Evolutionary conservation across 2,797 vertebrate genomes (phyloP).

Genomic region (Amphiprion clarkii): DNA sequence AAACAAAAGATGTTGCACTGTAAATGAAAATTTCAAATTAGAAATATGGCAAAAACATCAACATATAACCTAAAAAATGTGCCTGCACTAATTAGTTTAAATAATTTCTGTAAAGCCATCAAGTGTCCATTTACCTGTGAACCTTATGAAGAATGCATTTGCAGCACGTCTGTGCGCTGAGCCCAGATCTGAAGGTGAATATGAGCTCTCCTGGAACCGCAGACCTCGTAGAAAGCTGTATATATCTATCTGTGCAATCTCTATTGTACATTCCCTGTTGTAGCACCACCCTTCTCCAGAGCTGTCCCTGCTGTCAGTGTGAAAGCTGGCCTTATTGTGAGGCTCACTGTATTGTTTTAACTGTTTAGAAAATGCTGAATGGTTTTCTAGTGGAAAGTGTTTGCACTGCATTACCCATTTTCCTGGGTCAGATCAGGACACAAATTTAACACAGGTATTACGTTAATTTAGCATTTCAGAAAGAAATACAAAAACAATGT

Average conservation of each 20-base stretch:
- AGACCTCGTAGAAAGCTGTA: conserved; percentile 59
- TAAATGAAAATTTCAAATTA: background rate
- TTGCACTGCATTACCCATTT: conserved; percentile 78
- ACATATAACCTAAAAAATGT: background rate
- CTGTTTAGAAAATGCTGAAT: conserved; percentile 85
- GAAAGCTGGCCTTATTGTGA: conserved; percentile 76
- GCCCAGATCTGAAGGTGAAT: conserved; percentile 37
- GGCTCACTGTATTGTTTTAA: conserved; percentile 73
- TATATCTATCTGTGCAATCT: conserved; percentile 58
- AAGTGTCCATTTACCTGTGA: conserved; percentile 44
- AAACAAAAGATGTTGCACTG: background rate
- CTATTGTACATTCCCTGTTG: conserved; percentile 68
- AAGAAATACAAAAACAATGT: background rate
- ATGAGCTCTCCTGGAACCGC: conserved; percentile 45
- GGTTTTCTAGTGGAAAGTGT: conserved; percentile 76
- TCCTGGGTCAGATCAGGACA: conserved; percentile 51
- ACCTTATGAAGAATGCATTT: conserved; percentile 68
- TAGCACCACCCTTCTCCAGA: conserved; percentile 73
- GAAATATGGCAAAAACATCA: background rate
- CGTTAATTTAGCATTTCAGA: conserved; percentile 3
- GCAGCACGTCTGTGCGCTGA: conserved; percentile 44
- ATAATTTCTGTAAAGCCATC: background rate
- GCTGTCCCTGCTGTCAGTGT: conserved; percentile 59
- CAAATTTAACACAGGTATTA: conserved; percentile 25
- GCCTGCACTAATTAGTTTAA: background rate